A percentile compares a stretch with the other conserved stretches of the same genome.
Evolutionary conservation across 2,797 vertebrate species (phyloP).

Genomic region (Tapera naevia): DNA sequence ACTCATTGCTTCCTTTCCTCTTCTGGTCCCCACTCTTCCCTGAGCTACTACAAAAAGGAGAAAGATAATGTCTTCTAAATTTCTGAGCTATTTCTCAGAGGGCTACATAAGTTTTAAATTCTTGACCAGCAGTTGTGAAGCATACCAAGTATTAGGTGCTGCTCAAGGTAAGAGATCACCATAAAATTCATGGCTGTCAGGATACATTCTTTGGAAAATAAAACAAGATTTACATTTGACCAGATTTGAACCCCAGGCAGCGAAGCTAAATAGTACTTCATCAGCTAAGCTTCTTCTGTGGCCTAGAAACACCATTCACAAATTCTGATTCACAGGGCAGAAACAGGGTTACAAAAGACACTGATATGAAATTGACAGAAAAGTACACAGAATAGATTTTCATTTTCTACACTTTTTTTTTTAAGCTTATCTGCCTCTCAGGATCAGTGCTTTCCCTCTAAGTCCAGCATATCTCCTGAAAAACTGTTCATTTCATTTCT

Average conservation of each 20-base stretch:
- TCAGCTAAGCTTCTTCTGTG: neutral
- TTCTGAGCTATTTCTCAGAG: neutral
- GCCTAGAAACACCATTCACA: conserved; percentile 25
- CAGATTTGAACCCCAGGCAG: neutral
- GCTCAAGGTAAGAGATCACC: neutral
- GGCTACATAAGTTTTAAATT: neutral
- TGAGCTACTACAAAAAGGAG: neutral
- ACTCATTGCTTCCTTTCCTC: neutral
- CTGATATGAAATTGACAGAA: neutral
- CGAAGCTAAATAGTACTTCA: neutral
- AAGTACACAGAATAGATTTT: neutral
- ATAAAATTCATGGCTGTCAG: neutral
- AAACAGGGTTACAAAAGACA: neutral
- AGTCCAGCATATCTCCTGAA: neutral
- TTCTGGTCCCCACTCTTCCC: neutral
- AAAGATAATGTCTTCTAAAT: neutral
- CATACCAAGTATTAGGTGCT: neutral
- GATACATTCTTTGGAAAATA: neutral
- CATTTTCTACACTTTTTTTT: neutral
- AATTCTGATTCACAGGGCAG: neutral
- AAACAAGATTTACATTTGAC: neutral
- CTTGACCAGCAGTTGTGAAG: neutral
- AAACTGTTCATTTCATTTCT: neutral
- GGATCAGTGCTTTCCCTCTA: neutral
- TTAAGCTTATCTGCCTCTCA: neutral